phyloP scores from a whole-genome alignment of 2,797 vertebrate species.

The Percopsis omiscomaycus region DNA sequence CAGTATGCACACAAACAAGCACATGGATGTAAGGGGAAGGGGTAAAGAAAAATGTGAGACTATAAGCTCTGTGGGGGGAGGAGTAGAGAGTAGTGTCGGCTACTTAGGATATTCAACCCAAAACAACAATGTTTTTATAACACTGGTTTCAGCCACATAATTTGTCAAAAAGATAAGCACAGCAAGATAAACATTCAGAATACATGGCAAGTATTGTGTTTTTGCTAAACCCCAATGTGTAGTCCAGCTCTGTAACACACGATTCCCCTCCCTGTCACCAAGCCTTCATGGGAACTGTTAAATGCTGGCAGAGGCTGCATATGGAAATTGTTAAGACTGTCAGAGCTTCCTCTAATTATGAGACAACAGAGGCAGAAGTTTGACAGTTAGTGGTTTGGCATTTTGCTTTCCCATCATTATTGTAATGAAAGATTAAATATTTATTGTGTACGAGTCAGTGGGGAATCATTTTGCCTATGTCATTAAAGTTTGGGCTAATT shows the following conservation, averaged over 20 bases:
- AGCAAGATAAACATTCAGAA: conserved; percentile 3
- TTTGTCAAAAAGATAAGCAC: conserved; percentile 45
- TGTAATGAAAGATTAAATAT: conserved; percentile 77
- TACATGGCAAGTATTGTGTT: conserved; percentile 18
- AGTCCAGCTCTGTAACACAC: conserved; percentile 26
- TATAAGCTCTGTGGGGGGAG: too few species aligned
- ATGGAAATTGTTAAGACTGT: conserved; percentile 47
- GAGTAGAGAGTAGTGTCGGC: too few species aligned
- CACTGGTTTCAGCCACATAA: conserved; percentile 10
- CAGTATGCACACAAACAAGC: too few species aligned
- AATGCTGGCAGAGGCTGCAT: conserved; percentile 47
- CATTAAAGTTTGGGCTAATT: conserved; percentile 79
- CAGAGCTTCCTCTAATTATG: conserved; percentile 57
- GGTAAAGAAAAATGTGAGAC: not conserved
- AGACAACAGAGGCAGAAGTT: conserved; percentile 53
- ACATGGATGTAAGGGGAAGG: conserved; percentile 9
- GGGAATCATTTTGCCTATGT: conserved; percentile 66
- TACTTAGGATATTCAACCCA: too few species aligned
- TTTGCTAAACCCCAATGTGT: not conserved
- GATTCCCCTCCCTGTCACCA: conserved; percentile 48
- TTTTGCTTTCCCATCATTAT: conserved; percentile 69
- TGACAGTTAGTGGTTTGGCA: conserved; percentile 60
- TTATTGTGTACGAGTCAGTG: conserved; percentile 61
- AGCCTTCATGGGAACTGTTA: conserved; percentile 36
- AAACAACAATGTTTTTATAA: too few species aligned